Percentiles rank a stretch among this genome's conserved stretches.
Evolutionary conservation across 2,888 invertebrate genomes (phyloP).

Genomic region (Diaprepes abbreviatus): DNA sequence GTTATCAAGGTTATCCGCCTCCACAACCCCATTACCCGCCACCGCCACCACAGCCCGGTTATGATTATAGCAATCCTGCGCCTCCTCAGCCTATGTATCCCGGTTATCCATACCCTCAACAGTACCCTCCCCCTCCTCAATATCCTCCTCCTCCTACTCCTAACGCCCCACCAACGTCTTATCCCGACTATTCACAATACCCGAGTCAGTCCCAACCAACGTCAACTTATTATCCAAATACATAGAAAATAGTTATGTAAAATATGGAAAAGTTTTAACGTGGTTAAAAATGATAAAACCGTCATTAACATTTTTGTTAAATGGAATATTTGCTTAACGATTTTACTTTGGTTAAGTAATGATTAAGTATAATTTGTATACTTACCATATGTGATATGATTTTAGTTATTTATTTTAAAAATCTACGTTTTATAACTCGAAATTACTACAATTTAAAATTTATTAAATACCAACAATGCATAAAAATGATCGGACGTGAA

Average conservation of each 20-base stretch:
- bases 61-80: slow-evolving; percentile 52
- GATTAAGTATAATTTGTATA: neutral
- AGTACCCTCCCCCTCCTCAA: slow-evolving; percentile 60
- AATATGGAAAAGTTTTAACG: neutral
- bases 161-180: slow-evolving; percentile 50
- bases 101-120: slow-evolving; percentile 61
- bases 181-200: slow-evolving; percentile 63
- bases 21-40: slow-evolving; percentile 61
- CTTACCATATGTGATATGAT: slow-evolving; percentile 18
- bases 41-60: slow-evolving; percentile 54
- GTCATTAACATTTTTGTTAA: neutral
- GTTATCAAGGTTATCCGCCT: slow-evolving; percentile 62
- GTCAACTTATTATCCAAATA: slow-evolving; percentile 12
- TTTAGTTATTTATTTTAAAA: slow-evolving; percentile 16
- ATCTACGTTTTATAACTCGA: neutral
- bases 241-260: slow-evolving; percentile 49
- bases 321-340: neutral
- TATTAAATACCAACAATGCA: too few relatives aligned
- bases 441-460: too few relatives aligned
- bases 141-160: slow-evolving; percentile 58
- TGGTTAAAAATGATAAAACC: neutral
- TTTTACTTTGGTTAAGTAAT: neutral
- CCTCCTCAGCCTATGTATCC: slow-evolving; percentile 56
- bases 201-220: slow-evolving; percentile 53
- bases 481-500: too few relatives aligned